phyloP scores from a whole-genome alignment of 2,113 vertebrate genomes.

The Chlamydotis undulata region DNA sequence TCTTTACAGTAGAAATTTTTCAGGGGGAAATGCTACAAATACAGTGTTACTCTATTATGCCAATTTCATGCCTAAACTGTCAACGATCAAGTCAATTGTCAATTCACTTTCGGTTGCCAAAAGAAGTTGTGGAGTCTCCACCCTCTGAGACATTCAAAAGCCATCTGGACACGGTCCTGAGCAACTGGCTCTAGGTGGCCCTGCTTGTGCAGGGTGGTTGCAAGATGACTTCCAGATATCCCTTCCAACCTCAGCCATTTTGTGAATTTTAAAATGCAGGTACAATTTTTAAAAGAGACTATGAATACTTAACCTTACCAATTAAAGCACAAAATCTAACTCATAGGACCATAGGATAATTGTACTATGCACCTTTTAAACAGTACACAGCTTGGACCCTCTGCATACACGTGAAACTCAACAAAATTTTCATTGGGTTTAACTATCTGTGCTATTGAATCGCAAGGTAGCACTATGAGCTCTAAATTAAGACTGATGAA shows the following conservation, averaged over 20 bases:
- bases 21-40: background rate
- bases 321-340: background rate
- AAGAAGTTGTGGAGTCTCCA: background rate
- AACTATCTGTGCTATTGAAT: background rate
- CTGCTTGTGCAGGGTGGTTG: background rate
- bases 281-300: background rate
- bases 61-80: background rate
- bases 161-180: background rate
- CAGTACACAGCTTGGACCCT: background rate
- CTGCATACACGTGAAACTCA: background rate
- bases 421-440: background rate
- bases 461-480: background rate
- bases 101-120: background rate
- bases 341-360: background rate
- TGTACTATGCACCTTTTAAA: background rate
- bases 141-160: background rate
- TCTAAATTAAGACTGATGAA: background rate
- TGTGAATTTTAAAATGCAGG: background rate
- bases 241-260: background rate
- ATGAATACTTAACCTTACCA: background rate
- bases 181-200: background rate
- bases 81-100: background rate
- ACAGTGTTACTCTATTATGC: background rate
- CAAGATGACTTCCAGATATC: background rate
- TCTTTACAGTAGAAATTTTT: background rate